Evolutionary conservation across 2,888 invertebrate genomes (phyloP), one percentile per base, ranked within the genome.

Genomic region (Metalampra italica): DNA sequence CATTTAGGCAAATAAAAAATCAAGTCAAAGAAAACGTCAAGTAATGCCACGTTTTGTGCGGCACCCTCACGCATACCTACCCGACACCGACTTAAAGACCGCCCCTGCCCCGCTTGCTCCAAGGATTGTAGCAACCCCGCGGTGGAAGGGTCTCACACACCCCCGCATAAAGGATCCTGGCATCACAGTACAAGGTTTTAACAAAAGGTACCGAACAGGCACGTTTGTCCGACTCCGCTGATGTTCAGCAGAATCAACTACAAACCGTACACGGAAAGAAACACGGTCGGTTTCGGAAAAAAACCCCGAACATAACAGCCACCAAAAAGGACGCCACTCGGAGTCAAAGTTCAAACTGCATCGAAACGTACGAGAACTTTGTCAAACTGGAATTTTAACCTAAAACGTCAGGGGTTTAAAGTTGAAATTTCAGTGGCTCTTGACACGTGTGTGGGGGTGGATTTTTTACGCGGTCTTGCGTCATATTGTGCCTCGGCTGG

Each of bases 321-420:
- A 50, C 55, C 42, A 58, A 51, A 68, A 75, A 78, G 72, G 67
- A 60, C 62, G 68, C 64, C 68, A 62, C 69, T 66, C 61, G 54
- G 61, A 74, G 80, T 78, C 79, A 79, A 75, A 82, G 82, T 82
- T 79, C 78, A 82, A 75, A 66, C 68, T 71, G 64, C 69, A 69
- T 66, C 69, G 66, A 66, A 9, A 67, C 63, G 66, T 61, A 61
- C 36, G n/a, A 5, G 11, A 32, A 32, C 8, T 2, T 11, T 3
- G 52, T 52, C 41, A 50, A 41, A 47, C 52, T 47, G 44, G 52
- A 60, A 59, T 69, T 62, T 52, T 52, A 49, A 61, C 63, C 58
- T 59, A 66, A 66, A 56, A 48, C 37, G 12, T 40, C 29, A 8
- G 45, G 39, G 12, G 47, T 52, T n/a, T 68, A 72, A 66, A 66